Conservation (phyloP, 1,140 invertebrate genomes). For the Condylostylus longicornis region DNA sequence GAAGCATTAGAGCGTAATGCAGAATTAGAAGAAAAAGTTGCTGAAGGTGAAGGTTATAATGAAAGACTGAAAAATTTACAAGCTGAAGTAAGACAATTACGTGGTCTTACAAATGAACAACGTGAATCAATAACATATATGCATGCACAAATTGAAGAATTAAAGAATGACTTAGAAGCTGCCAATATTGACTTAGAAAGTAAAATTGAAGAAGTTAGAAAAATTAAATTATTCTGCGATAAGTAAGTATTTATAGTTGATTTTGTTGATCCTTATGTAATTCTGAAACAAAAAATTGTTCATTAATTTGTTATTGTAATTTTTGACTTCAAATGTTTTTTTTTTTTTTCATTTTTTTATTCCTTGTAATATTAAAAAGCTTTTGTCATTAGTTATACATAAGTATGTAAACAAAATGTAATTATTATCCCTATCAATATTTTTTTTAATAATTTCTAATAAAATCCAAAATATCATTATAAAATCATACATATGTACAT, state of each 20-base stretch:
- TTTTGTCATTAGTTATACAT: no score
- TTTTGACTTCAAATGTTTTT: no score
- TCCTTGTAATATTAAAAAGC: no score
- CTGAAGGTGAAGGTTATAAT: conserved; percentile 32
- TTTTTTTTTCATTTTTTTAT: no score
- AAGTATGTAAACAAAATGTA: no score
- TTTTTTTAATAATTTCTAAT: no score
- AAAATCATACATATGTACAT: no score
- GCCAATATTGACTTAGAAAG: conserved; percentile 40
- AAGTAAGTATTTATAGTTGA: conserved; percentile 19
- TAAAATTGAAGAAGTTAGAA: conserved; percentile 37
- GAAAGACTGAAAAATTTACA: conserved; percentile 40
- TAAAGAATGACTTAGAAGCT: conserved; percentile 31
- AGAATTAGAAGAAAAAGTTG: conserved; percentile 32
- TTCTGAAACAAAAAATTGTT: no score
- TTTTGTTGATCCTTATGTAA: no score
- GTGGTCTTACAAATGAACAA: conserved; percentile 42
- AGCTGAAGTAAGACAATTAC: conserved; percentile 40
- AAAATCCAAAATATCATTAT: no score
- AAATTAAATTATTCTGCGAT: conserved; percentile 30
- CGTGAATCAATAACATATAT: conserved; percentile 39
- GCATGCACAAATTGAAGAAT: conserved; percentile 39
- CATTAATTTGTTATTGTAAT: no score
- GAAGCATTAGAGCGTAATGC: conserved; percentile 34
- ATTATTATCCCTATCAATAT: no score